Evolutionary conservation across 2,113 vertebrate species (phyloP).

Genomic region (Macquaria ambigua): DNA sequence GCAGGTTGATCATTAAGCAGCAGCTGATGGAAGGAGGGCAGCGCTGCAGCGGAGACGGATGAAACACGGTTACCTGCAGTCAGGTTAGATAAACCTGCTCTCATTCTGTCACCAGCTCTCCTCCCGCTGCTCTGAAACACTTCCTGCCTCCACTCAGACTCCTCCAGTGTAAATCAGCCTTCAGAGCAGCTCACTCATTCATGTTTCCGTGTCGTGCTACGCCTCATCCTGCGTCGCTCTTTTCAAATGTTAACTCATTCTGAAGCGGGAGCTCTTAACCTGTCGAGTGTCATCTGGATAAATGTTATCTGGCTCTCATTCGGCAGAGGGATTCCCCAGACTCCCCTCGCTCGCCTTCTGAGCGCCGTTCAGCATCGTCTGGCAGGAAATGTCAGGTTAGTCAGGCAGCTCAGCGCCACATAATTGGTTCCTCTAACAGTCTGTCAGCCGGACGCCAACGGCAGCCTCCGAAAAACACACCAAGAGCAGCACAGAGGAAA

Average conservation of each 20-base stretch:
- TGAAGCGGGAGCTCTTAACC: background rate
- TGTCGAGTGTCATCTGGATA: constrained; percentile 43
- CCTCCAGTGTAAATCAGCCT: constrained; percentile 29
- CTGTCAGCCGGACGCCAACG: constrained; percentile 7
- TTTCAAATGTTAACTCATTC: background rate
- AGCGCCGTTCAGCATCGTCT: constrained; percentile 15
- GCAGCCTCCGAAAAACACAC: background rate
- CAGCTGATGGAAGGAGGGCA: background rate
- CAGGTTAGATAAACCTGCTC: background rate
- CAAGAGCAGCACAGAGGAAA: background rate
- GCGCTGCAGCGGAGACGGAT: background rate
- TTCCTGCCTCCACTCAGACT: background rate
- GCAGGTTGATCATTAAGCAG: background rate
- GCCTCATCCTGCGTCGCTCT: background rate
- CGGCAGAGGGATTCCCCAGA: constrained; percentile 34
- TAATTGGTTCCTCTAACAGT: constrained; percentile 42
- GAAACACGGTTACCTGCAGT: background rate
- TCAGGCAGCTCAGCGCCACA: background rate
- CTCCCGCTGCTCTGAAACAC: background rate
- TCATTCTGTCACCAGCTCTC: background rate
- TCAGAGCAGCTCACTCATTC: background rate
- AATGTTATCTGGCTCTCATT: constrained; percentile 41
- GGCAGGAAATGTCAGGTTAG: constrained; percentile 55
- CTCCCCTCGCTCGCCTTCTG: background rate
- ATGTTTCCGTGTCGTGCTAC: background rate